phyloP scores from a whole-genome alignment of 2,113 vertebrate genomes.

The Psophia crepitans region DNA sequence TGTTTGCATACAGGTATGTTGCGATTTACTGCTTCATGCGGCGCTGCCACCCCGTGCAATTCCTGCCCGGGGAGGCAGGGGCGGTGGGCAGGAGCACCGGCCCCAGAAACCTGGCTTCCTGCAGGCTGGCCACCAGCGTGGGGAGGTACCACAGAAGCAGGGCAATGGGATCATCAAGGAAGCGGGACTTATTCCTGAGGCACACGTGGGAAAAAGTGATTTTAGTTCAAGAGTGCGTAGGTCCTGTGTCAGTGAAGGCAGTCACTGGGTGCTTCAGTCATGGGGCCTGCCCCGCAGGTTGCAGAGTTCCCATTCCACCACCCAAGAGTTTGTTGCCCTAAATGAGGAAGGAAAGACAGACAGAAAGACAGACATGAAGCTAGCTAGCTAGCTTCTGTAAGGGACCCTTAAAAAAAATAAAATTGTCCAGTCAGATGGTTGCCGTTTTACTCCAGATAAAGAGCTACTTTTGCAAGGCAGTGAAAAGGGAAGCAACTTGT shows the following conservation, averaged over 20 bases:
- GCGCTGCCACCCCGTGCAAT: neutral
- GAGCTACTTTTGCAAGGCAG: neutral
- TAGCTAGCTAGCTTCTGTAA: too few relatives aligned
- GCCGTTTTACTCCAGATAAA: neutral
- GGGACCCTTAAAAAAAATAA: neutral
- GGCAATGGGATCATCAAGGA: neutral
- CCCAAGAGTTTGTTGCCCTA: neutral
- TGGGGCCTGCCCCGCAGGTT: neutral
- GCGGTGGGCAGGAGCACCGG: neutral
- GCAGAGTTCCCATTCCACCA: neutral
- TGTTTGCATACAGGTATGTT: neutral
- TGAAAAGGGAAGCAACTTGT: neutral
- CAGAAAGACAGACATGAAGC: too few relatives aligned
- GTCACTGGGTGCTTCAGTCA: neutral
- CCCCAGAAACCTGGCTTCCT: neutral
- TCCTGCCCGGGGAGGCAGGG: neutral
- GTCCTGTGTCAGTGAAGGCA: neutral
- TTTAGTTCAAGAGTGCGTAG: rapidly evolving
- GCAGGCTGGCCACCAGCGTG: neutral
- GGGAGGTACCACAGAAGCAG: neutral
- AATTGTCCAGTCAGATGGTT: neutral
- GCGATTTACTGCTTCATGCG: neutral
- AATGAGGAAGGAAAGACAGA: neutral
- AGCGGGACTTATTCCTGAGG: neutral
- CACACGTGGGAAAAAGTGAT: neutral